Evolutionary conservation across 2,797 vertebrate species (phyloP), one percentile per base, ranked within the genome.

Genomic region (Tolypeutes matacus): DNA sequence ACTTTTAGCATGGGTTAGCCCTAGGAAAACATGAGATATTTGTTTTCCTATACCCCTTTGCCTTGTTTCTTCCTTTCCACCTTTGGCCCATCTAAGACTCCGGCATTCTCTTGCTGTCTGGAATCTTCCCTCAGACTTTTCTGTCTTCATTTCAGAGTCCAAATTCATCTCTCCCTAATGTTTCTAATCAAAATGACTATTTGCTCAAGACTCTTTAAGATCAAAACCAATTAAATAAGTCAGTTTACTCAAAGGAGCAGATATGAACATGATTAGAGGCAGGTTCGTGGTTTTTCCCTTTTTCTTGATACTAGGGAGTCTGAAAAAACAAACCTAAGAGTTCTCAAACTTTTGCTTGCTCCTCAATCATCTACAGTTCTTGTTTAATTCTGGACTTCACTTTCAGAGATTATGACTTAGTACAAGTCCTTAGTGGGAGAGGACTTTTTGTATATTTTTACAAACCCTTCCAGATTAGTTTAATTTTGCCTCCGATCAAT

Each of bases 11-110:
- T 78, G 62, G 62, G 36, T 69, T 53, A 80, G 46, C 64, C 58
- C 29, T 81, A 91, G n/a, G 49, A 92, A 95, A 95, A 94, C 42
- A 95, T 13, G 76, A 58, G 18, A 15, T 73, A 70, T 67, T 90
- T 95, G 46, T 75, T 91, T 88, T 73, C 62, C 34, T 93, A 81
- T 39, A 84, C 65, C 1, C 2, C 14, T 53, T 91, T 64, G 23
- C 7, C 76, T 83, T 86, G 39, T 69, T 11, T 91, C 17, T 84
- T 25, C 7, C 11, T n/a, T 14, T 83, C 27, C 81, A 18, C 21
- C 15, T 65, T 51, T 73, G 53, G 36, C 15, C 15, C 27, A 86
- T 91, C 49, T 15, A 86, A 83, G 23, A 23, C 4, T 58, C 51
- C n/a, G 27, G 8, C 23, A 9, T 83, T 87, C 3, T 81, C n/a